Base-by-base conservation (phyloP, 1,140 invertebrate species). In the Sinonovacula constricta region DNA sequence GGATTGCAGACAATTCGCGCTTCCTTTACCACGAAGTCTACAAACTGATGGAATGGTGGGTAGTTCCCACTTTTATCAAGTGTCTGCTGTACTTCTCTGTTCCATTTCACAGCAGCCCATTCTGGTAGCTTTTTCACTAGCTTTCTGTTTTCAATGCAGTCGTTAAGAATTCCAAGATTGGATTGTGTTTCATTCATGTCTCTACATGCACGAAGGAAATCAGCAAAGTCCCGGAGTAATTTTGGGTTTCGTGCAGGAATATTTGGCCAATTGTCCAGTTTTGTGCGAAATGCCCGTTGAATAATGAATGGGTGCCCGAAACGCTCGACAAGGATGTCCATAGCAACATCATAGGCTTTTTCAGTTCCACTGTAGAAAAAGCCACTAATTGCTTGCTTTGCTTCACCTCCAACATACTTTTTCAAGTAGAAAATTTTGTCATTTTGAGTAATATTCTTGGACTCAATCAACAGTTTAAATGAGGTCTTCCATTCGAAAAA, bases 281-380 rank as follows among this genome's bases (percentile, higher is more conserved):
- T 39, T 10, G 10, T 30, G 26, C 65, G 15, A 54, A 49, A 68
- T 5, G 49, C 65, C 31, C 28, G 51, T 18, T 68, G 65, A n/a
- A 68, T n/a, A 53, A 68, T 45, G 36, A 68, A 68, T 53, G 65
- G 65, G 22, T 68, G 65, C 7, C 65, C 65, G 28, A 49, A 68
- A 7, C 65, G 2, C 33, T 68, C 65, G 22, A 33, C 60, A 15
- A 63, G 30, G 36, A 63, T 63, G 24, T 31, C 60, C 60, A 63
- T 63, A 28, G 60, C 60, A 24, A 33, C 36, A 33, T 31, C 60
- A 33, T 63, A 63, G 31, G 60, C 60, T 31, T 63, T 63, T 15
- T 14, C 60, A 33, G 22, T 63, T 12, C 60, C 60, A 63, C 60
- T 34, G 15, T 33, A 63, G 7, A 63, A 63, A 36, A 63, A 63